phyloP scores from a whole-genome alignment of 2,113 vertebrate genomes.

The Eulacestoma nigropectus region DNA sequence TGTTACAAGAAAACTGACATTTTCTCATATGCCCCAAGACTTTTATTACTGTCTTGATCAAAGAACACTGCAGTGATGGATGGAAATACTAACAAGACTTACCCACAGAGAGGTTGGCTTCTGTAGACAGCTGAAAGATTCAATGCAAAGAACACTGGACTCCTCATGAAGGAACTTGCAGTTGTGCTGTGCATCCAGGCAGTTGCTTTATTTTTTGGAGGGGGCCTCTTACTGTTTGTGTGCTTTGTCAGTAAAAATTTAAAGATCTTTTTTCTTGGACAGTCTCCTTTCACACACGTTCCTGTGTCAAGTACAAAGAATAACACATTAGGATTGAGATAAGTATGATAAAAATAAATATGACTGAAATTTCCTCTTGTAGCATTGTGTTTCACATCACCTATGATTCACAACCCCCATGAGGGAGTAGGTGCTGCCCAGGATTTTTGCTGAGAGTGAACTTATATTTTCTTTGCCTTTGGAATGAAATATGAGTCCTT shows the following conservation, averaged over 20 bases:
- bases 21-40: not conserved
- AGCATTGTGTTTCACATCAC: not conserved
- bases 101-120: not conserved
- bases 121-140: not conserved
- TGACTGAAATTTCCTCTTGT: not conserved
- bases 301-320: not conserved
- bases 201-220: not conserved
- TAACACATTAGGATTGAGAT: not conserved
- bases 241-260: not conserved
- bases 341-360: conserved; percentile 16
- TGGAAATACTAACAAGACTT: not conserved
- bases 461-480: conserved; percentile 4
- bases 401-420: not conserved
- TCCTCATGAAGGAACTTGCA: not conserved
- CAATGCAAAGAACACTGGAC: not conserved
- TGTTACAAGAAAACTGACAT: not conserved
- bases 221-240: not conserved
- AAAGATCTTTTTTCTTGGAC: not conserved
- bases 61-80: not conserved
- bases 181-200: not conserved
- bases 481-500: conserved; percentile 12
- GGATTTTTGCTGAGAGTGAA: not conserved
- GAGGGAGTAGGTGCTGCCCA: not conserved
- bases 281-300: not conserved
- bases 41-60: not conserved